Evolutionary conservation across 2,797 vertebrate species (phyloP).

Genomic region (Xenentodon cancila): DNA sequence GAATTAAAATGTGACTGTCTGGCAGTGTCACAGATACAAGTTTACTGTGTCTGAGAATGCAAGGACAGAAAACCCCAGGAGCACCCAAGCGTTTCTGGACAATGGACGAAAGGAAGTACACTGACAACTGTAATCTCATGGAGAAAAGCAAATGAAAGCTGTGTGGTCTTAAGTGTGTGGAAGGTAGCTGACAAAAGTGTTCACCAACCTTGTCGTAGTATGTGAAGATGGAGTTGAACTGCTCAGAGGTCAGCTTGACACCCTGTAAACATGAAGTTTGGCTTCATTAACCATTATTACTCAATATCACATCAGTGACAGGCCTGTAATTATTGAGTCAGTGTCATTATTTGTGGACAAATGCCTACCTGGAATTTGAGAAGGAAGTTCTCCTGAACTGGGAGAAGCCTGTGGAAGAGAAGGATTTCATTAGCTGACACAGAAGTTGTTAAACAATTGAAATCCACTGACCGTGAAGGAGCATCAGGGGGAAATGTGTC

Average conservation of each 20-base stretch:
- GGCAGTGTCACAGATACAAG: no score
- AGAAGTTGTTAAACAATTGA: slow-evolving; percentile 51
- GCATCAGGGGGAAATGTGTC: slow-evolving; percentile 19
- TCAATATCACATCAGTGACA: neutral
- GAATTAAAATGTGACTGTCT: no score
- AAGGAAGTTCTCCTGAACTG: slow-evolving; percentile 91
- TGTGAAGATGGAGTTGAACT: slow-evolving; percentile 93
- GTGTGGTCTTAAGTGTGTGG: no score
- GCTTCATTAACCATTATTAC: neutral
- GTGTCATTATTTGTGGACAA: neutral
- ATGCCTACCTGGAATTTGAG: slow-evolving; percentile 83
- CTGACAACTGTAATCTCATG: no score
- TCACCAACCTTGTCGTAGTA: slow-evolving; percentile 93
- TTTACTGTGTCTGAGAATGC: no score
- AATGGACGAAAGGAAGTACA: no score
- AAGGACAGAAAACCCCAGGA: no score
- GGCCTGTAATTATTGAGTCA: neutral
- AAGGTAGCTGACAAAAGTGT: no score
- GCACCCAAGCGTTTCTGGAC: no score
- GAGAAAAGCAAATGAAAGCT: no score
- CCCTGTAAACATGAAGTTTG: slow-evolving; percentile 78
- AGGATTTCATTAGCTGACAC: slow-evolving; percentile 51
- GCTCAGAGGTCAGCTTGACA: slow-evolving; percentile 87
- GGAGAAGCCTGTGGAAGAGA: slow-evolving; percentile 81
- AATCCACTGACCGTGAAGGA: slow-evolving; percentile 14